A percentile compares a stretch with the other conserved stretches of the same genome.
Evolutionary conservation across 2,888 invertebrate genomes (phyloP).

Genomic region (Cephus rjabovi): DNA sequence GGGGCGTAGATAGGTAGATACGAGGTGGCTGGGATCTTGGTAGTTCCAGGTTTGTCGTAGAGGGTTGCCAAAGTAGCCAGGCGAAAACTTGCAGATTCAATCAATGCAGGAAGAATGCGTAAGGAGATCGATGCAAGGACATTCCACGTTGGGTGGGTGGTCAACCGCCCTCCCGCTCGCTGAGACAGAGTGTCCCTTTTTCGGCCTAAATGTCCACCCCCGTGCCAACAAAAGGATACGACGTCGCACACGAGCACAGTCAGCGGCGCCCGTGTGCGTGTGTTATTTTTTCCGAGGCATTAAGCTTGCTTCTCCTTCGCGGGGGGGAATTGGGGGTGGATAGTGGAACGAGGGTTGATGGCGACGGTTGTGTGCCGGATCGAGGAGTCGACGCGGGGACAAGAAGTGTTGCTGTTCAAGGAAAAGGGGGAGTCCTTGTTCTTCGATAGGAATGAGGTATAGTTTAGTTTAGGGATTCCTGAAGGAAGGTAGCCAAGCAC

Average conservation of each 20-base stretch:
- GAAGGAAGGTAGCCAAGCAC: conserved; percentile 30
- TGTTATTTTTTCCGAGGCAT: conserved; percentile 66
- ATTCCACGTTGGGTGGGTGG: background rate
- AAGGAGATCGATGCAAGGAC: conserved; percentile 3
- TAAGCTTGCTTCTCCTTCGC: conserved; percentile 55
- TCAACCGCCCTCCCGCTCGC: background rate
- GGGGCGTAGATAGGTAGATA: too few relatives aligned
- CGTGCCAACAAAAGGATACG: conserved; percentile 47
- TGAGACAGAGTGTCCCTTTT: conserved; percentile 48
- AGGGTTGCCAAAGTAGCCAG: conserved; percentile 10
- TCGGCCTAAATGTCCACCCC: conserved; percentile 61
- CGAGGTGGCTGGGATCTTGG: too few relatives aligned
- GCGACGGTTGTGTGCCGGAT: too few relatives aligned
- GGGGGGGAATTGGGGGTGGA: conserved; percentile 35
- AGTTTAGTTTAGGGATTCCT: conserved; percentile 57
- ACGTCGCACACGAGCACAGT: conserved; percentile 24
- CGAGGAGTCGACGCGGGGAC: too few relatives aligned
- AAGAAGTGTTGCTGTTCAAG: too few relatives aligned
- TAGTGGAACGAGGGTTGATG: too few relatives aligned
- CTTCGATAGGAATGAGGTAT: conserved; percentile 48
- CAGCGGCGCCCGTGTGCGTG: conserved; percentile 45
- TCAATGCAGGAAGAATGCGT: conserved; percentile 32
- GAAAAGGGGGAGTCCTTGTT: conserved; percentile 6
- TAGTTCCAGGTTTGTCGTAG: too few relatives aligned
- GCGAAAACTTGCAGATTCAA: conserved; percentile 42